A percentile compares a stretch with the other conserved stretches of the same genome.
Evolutionary conservation across 1,140 invertebrate species (phyloP).

Genomic region (Zaprionus nigranus): DNA sequence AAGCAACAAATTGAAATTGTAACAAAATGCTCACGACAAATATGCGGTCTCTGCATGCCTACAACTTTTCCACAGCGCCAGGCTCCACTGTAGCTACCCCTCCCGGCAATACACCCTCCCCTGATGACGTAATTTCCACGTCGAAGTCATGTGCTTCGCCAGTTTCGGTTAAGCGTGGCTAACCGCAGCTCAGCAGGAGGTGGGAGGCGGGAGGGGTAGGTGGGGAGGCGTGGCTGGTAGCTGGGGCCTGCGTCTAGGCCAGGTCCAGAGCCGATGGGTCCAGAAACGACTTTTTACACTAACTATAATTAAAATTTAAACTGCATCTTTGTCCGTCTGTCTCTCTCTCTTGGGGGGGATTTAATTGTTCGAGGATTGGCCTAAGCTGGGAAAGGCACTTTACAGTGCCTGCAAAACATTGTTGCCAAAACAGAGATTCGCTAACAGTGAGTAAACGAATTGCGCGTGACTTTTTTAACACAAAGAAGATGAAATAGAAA

Average conservation of each 20-base stretch:
- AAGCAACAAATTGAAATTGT: slow-evolving; percentile 54
- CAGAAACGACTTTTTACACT: slow-evolving; percentile 27
- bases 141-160: slow-evolving; percentile 43
- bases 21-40: slow-evolving; percentile 57
- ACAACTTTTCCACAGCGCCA: slow-evolving; percentile 20
- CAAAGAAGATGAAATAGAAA: not conserved
- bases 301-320: slow-evolving; percentile 45
- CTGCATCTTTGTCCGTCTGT: slow-evolving; percentile 34
- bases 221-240: not conserved
- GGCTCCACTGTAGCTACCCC: not conserved
- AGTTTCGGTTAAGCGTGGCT: slow-evolving; percentile 24
- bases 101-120: not conserved
- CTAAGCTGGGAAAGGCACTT: slow-evolving; percentile 11
- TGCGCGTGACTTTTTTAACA: not conserved
- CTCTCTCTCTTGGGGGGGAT: not conserved
- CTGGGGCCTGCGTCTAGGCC: slow-evolving; percentile 34
- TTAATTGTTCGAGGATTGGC: slow-evolving; percentile 33
- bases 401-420: slow-evolving; percentile 20
- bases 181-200: slow-evolving; percentile 20
- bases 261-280: slow-evolving; percentile 30
- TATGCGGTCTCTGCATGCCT: slow-evolving; percentile 45
- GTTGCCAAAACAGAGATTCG: slow-evolving; percentile 9
- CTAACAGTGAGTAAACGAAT: not conserved
- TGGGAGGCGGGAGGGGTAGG: not conserved
- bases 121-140: slow-evolving; percentile 40